Conservation (phyloP, 2,888 invertebrate species). For the Scaeva pyrastri region DNA sequence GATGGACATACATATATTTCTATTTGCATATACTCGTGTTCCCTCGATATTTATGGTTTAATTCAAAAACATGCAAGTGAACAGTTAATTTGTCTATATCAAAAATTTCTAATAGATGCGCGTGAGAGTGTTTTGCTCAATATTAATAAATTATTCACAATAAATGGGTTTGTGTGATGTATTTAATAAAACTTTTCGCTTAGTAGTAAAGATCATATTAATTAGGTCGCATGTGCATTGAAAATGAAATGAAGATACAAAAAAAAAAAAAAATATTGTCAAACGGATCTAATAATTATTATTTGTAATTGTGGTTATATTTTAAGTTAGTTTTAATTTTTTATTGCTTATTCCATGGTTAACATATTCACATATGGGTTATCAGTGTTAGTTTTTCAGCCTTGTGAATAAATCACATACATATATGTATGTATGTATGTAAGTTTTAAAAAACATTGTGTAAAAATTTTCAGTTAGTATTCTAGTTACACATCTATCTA, state of each 20-base stretch:
- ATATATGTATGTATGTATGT: background rate
- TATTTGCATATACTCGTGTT: slow-evolving; percentile 6
- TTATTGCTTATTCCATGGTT: too few species aligned
- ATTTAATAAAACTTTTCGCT: slow-evolving; percentile 35
- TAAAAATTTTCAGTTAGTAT: too few species aligned
- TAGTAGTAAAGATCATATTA: slow-evolving; percentile 59
- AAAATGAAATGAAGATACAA: slow-evolving; percentile 22
- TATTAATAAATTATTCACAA: background rate
- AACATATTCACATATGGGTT: background rate
- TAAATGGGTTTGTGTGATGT: background rate
- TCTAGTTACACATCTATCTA: too few species aligned
- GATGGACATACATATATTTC: slow-evolving; percentile 1
- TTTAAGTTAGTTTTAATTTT: background rate
- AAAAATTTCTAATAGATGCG: slow-evolving; percentile 36
- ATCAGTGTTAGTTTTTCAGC: background rate
- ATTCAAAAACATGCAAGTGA: slow-evolving; percentile 44
- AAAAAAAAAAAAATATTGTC: background rate
- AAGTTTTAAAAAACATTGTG: too few species aligned
- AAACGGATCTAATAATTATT: slow-evolving; percentile 3
- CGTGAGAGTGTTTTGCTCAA: slow-evolving; percentile 6
- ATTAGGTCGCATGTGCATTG: slow-evolving; percentile 39
- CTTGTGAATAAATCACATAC: background rate
- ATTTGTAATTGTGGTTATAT: background rate
- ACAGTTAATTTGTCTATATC: slow-evolving; percentile 44
- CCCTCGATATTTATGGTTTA: background rate